Evolutionary conservation across 2,797 vertebrate species (phyloP).

Genomic region (Epinephelus malabaricus): DNA sequence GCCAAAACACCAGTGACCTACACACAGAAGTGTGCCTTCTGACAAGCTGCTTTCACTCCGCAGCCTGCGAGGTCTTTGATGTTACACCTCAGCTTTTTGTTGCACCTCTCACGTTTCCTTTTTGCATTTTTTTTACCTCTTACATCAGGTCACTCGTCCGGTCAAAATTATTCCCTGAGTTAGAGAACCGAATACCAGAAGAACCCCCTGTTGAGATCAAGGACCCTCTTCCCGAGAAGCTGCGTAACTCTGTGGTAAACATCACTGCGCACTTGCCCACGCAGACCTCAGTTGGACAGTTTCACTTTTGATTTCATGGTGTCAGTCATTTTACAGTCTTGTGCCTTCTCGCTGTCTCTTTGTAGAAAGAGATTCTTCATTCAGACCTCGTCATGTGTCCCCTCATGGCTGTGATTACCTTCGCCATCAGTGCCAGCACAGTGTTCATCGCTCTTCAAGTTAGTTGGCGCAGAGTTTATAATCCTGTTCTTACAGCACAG

Average conservation of each 20-base stretch:
- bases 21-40: not conserved
- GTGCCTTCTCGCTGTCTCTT: slow-evolving; percentile 22
- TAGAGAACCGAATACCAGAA: slow-evolving; percentile 89
- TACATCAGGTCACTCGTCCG: slow-evolving; percentile 89
- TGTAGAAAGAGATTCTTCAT: slow-evolving; percentile 92
- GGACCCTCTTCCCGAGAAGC: slow-evolving; percentile 93
- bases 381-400: slow-evolving; percentile 94
- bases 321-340: slow-evolving; percentile 16
- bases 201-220: slow-evolving; percentile 90
- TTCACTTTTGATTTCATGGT: slow-evolving; percentile 17
- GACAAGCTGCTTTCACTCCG: slow-evolving; percentile 4
- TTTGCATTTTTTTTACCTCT: not conserved
- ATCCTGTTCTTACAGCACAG: slow-evolving; percentile 7
- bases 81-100: slow-evolving; percentile 5
- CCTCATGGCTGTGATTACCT: slow-evolving; percentile 93
- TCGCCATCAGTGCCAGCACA: slow-evolving; percentile 94
- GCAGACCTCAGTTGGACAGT: not conserved
- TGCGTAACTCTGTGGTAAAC: slow-evolving; percentile 91
- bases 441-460: slow-evolving; percentile 95
- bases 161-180: slow-evolving; percentile 91
- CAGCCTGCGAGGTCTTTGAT: slow-evolving; percentile 24
- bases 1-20: not conserved
- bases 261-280: not conserved
- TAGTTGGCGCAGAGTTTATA: slow-evolving; percentile 49
- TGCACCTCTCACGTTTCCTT: slow-evolving; percentile 1